Evolutionary conservation across 2,888 invertebrate genomes (phyloP), one percentile per base, ranked within the genome.

Genomic region (Clivina fossor): DNA sequence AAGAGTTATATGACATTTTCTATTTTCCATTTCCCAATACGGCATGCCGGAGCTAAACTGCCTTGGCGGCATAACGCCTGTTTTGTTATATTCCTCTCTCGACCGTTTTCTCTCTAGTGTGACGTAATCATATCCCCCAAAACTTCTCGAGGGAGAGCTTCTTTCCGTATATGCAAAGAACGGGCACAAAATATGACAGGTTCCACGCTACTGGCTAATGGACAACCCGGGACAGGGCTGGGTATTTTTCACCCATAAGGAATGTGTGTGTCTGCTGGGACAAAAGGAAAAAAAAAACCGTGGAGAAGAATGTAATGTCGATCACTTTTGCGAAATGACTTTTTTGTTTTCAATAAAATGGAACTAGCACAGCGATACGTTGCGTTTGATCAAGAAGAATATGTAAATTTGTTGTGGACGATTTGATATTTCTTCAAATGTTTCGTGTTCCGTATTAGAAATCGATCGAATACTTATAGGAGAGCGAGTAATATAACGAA

Each of bases 51-150:
- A 30, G 55, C 55, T n/a, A n/a, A n/a, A n/a, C n/a, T n/a, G n/a
- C n/a, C n/a, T n/a, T n/a, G n/a, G n/a, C n/a, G n/a, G n/a, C n/a
- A n/a, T n/a, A n/a, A n/a, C n/a, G n/a, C n/a, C n/a, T 55, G 55
- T 55, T 55, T 55, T 55, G 55, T 55, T 47, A 55, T 55, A 55
- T 55, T 55, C 47, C 47, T 55, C 55, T 55, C 47, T 55, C 55
- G 47, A 40, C 55, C 46, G 55, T 55, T 55, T 55, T 40, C 55
- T 37, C n/a, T n/a, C n/a, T n/a, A n/a, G 28, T 53, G 44, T 55
- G 47, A 55, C 47, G 55, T 55, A 47, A 55, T 55, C 55, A 55
- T 55, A 55, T 38, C 55, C 38, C 24, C n/a, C n/a, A n/a, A n/a
- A n/a, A n/a, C n/a, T 13, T 55, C 55, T 38, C 55, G 2, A 15